Percentiles rank a stretch among this genome's conserved stretches.
phyloP scores from a whole-genome alignment of 2,113 vertebrate species.

The Heptranchias perlo region DNA sequence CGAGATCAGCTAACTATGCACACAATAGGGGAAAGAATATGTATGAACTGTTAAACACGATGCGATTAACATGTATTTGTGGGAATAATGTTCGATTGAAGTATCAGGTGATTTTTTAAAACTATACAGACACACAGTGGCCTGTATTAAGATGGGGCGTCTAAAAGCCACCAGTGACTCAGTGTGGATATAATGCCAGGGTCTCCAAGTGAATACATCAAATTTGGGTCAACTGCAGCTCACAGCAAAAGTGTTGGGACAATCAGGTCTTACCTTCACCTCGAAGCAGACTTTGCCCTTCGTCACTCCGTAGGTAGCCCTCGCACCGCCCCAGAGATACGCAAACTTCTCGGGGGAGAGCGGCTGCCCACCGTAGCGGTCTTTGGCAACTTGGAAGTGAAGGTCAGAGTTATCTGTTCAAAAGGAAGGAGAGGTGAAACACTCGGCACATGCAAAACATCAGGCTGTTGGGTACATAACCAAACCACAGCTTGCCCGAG shows the following conservation, averaged over 20 bases:
- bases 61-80: background rate
- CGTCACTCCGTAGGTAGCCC: slow-evolving; percentile 71
- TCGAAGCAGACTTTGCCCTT: slow-evolving; percentile 73
- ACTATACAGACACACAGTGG: too few relatives aligned
- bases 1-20: background rate
- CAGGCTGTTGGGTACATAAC: too few relatives aligned
- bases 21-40: background rate
- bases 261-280: slow-evolving; percentile 58
- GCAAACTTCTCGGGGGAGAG: slow-evolving; percentile 72
- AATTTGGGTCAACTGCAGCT: background rate
- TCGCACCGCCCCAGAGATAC: slow-evolving; percentile 73
- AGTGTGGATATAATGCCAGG: background rate
- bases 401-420: slow-evolving; percentile 70
- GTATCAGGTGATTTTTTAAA: background rate
- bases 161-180: background rate
- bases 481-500: background rate
- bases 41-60: background rate
- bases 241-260: background rate
- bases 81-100: background rate
- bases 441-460: too few relatives aligned
- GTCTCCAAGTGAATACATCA: background rate
- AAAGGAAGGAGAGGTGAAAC: background rate
- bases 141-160: background rate
- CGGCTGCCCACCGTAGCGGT: slow-evolving; percentile 67
- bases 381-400: slow-evolving; percentile 70